Conservation (phyloP, 2,888 invertebrate species). For the Sicus ferrugineus region DNA sequence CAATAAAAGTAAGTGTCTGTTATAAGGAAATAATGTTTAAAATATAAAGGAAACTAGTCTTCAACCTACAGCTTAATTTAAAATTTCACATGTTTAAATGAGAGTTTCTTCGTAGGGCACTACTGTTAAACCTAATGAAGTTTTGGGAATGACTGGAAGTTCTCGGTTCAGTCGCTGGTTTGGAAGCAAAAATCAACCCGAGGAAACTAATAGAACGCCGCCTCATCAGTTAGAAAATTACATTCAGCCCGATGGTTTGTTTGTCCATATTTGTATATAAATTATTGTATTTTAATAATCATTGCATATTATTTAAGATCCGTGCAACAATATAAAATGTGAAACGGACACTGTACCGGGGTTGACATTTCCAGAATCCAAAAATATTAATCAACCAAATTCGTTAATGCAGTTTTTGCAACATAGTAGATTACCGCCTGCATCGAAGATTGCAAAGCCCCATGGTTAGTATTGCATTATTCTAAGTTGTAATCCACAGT, state of each 20-base stretch:
- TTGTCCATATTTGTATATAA: neutral
- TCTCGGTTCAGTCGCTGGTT: constrained; percentile 86
- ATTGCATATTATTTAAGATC: constrained; percentile 5
- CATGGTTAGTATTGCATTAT: constrained; percentile 35
- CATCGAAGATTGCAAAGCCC: constrained; percentile 35
- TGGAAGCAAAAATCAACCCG: constrained; percentile 54
- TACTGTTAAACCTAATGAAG: constrained; percentile 44
- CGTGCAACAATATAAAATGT: neutral
- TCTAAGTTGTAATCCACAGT: neutral
- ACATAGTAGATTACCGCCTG: constrained; percentile 67
- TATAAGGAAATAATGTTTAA: too few relatives aligned
- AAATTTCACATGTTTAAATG: too few relatives aligned
- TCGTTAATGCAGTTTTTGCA: constrained; percentile 76
- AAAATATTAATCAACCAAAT: constrained; percentile 46
- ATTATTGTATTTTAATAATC: neutral
- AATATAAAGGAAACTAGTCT: too few relatives aligned
- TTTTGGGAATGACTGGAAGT: constrained; percentile 64
- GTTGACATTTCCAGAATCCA: constrained; percentile 22
- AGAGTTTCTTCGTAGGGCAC: constrained; percentile 6
- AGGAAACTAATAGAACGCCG: neutral
- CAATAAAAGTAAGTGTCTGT: too few relatives aligned
- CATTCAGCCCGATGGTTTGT: constrained; percentile 2
- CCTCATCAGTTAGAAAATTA: neutral
- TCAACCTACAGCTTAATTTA: too few relatives aligned
- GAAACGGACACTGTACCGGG: constrained; percentile 27